Evolutionary conservation across 1,140 invertebrate species (phyloP).

Genomic region (Coenobita brevimanus): DNA sequence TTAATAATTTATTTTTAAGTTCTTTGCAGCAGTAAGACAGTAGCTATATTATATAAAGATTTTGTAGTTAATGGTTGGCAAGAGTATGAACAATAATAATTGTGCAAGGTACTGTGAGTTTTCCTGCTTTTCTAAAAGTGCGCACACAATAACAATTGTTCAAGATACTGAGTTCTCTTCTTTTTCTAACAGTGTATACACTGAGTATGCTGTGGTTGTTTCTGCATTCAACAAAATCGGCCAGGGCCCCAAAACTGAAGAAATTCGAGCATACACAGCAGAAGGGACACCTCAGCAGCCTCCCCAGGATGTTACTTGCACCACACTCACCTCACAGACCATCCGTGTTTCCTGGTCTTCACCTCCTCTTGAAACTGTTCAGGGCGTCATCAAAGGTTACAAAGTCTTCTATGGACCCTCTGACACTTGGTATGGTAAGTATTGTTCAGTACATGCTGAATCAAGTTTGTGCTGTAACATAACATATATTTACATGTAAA

Average conservation of each 20-base stretch:
- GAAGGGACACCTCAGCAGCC: constrained; percentile 95
- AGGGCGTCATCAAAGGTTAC: constrained; percentile 96
- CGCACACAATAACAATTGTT: too few relatives aligned
- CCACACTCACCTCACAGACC: constrained; percentile 92
- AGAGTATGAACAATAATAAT: too few relatives aligned
- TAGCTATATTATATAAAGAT: too few relatives aligned
- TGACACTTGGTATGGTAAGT: constrained; percentile 91
- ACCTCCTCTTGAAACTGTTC: constrained; percentile 89
- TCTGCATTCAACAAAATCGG: constrained; percentile 97
- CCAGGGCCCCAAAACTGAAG: constrained; percentile 90
- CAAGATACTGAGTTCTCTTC: too few relatives aligned
- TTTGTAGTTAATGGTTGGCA: too few relatives aligned
- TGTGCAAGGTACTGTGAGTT: too few relatives aligned
- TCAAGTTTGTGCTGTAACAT: too few relatives aligned
- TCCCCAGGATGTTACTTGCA: constrained; percentile 92
- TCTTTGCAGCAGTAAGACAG: too few relatives aligned
- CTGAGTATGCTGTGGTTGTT: constrained; percentile 94
- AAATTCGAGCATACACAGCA: constrained; percentile 91
- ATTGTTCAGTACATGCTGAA: constrained; percentile 70
- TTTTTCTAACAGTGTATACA: constrained; percentile 83
- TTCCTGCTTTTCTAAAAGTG: too few relatives aligned
- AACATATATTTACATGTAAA: too few relatives aligned
- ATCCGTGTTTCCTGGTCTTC: constrained; percentile 95
- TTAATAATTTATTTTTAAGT: too few relatives aligned
- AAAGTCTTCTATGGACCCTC: constrained; percentile 96